A percentile compares a stretch with the other conserved stretches of the same genome.
Evolutionary conservation across 1,140 invertebrate species (phyloP).

Genomic region (Daktulosphaira vitifoliae): DNA sequence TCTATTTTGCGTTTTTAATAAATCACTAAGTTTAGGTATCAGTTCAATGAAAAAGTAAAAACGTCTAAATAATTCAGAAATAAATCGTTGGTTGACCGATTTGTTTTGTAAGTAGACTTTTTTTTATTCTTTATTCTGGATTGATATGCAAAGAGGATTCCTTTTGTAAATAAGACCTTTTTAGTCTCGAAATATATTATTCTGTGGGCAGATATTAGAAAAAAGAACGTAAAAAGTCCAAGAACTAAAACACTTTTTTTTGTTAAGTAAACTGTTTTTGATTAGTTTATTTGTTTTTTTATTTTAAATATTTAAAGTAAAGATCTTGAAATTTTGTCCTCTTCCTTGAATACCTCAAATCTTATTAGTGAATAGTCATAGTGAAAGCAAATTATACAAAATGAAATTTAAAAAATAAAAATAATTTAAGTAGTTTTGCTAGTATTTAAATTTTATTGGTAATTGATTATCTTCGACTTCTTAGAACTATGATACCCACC

Average conservation of each 20-base stretch:
- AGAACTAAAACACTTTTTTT: constrained; percentile 20
- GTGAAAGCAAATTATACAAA: too few relatives aligned
- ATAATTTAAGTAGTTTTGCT: too few relatives aligned
- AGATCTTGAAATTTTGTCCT: too few relatives aligned
- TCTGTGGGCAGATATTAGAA: constrained; percentile 20
- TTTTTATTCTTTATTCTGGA: constrained; percentile 1
- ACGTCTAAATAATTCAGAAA: constrained; percentile 28
- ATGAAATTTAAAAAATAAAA: too few relatives aligned
- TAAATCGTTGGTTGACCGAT: constrained; percentile 23
- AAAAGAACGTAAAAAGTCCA: neutral
- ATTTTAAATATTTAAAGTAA: neutral
- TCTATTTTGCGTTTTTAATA: neutral
- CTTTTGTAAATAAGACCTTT: constrained; percentile 33
- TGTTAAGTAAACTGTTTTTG: constrained; percentile 20
- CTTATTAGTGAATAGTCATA: too few relatives aligned
- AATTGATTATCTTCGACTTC: too few relatives aligned
- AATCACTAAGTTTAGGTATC: constrained; percentile 23
- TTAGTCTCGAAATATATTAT: constrained; percentile 17
- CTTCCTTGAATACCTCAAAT: too few relatives aligned
- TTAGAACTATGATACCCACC: too few relatives aligned
- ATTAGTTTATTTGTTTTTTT: constrained; percentile 25
- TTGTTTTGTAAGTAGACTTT: neutral
- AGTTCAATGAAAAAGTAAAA: neutral
- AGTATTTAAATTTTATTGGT: too few relatives aligned
- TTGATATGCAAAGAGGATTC: constrained; percentile 30